These are phyloP conservation scores for Caranx melampygus DNA, from an alignment of 2,113 vertebrate genomes.

Conservation along the genomic window DNA sequence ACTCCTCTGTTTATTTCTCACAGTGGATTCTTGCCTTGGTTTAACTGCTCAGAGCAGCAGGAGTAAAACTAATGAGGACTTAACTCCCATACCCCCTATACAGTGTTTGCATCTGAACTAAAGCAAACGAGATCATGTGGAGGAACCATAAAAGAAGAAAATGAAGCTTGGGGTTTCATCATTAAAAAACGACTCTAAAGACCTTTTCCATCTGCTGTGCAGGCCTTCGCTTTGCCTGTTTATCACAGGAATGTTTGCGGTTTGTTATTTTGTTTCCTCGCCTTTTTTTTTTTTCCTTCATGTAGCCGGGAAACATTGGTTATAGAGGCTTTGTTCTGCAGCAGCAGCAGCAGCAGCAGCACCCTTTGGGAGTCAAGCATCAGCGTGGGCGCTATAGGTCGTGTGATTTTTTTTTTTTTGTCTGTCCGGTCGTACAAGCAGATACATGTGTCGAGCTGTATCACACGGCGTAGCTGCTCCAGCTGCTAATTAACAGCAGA, in stretches of 20 bases:
- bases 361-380: conserved; percentile 19
- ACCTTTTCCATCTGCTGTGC: conserved; percentile 57
- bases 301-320: neutral
- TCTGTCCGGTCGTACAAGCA: neutral
- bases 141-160: conserved; percentile 31
- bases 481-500: conserved; percentile 68
- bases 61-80: conserved; percentile 11
- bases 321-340: conserved; percentile 23
- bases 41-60: neutral
- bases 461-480: conserved; percentile 15
- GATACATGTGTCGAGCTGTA: conserved; percentile 14
- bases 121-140: conserved; percentile 1
- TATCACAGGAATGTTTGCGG: conserved; percentile 49
- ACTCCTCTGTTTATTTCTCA: neutral
- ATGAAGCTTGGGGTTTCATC: conserved; percentile 37
- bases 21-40: neutral
- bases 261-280: conserved; percentile 10
- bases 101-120: conserved; percentile 9
- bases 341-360: neutral
- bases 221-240: conserved; percentile 42
- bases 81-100: neutral
- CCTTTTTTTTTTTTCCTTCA: neutral
- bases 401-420: conserved; percentile 3
- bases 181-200: conserved; percentile 14
- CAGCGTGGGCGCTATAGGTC: neutral